These are phyloP conservation scores for Pelochelys cantorii DNA, from an alignment of 2,797 vertebrate genomes.

Conservation along the genomic window DNA sequence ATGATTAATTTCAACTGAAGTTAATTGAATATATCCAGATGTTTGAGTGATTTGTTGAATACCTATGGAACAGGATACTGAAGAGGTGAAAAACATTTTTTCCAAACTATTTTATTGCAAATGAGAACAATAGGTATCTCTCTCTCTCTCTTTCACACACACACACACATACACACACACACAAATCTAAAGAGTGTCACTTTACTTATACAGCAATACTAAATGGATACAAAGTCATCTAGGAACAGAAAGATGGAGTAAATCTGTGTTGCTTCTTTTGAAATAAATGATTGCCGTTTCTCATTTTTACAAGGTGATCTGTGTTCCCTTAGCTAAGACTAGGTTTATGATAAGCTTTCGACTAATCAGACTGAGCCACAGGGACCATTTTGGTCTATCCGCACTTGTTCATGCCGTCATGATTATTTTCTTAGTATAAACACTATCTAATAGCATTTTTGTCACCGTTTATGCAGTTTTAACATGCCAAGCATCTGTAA, in stretches of 20 bases:
- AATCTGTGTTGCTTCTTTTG: conserved; percentile 10
- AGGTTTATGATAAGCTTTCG: neutral
- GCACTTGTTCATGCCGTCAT: neutral
- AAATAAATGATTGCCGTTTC: conserved; percentile 41
- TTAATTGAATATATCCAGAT: neutral
- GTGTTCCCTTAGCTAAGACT: neutral
- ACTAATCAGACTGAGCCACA: neutral
- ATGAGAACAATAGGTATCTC: neutral
- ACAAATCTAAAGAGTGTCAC: neutral
- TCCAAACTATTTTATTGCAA: neutral
- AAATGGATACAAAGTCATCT: neutral
- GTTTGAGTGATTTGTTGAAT: neutral
- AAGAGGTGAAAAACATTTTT: neutral
- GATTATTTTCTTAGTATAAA: conserved; percentile 4
- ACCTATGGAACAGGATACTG: neutral
- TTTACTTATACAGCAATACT: conserved; percentile 15
- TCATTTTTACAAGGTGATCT: conserved; percentile 15
- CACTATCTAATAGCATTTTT: neutral
- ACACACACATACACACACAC: too few relatives aligned
- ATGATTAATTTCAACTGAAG: neutral
- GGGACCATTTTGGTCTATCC: neutral
- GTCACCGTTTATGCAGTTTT: neutral
- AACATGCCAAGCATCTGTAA: rapidly evolving
- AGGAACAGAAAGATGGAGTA: neutral
- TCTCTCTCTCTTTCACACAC: too few relatives aligned